Evolutionary conservation across 2,888 invertebrate species (phyloP).

Genomic region (Agrilus mali): DNA sequence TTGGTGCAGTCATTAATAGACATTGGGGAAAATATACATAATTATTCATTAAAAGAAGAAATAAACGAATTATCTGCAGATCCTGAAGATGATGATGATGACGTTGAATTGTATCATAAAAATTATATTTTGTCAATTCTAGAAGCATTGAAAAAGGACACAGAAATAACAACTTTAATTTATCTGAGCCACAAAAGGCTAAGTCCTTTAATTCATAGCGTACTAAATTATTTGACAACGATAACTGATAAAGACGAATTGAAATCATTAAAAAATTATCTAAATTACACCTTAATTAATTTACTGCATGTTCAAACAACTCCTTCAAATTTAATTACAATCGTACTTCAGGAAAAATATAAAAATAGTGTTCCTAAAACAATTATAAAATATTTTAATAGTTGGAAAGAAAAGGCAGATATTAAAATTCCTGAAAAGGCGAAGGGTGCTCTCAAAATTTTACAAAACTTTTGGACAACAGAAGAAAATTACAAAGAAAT

Average conservation of each 20-base stretch:
- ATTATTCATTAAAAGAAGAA: too few species aligned
- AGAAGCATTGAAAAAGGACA: conserved; percentile 28
- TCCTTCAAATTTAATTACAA: conserved; percentile 37
- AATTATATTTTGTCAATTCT: conserved; percentile 9
- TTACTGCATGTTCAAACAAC: conserved; percentile 48
- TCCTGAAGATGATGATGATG: background rate
- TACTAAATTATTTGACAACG: conserved; percentile 26
- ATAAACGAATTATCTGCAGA: conserved; percentile 3
- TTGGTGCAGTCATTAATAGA: background rate
- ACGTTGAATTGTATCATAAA: background rate
- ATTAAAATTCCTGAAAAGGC: conserved; percentile 1
- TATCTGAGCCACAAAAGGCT: conserved; percentile 12
- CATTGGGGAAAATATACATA: background rate
- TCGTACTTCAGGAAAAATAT: conserved; percentile 34
- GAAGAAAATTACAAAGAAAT: conserved; percentile 11
- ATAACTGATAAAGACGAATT: conserved; percentile 12
- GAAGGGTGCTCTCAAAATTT: background rate
- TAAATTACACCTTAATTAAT: conserved; percentile 37
- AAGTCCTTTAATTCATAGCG: conserved; percentile 30
- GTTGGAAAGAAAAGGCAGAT: conserved; percentile 32
- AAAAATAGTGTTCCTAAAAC: conserved; percentile 32
- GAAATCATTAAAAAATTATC: conserved; percentile 29
- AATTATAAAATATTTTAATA: conserved; percentile 35
- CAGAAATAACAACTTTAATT: background rate
- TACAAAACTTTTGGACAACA: conserved; percentile 1